Percentiles rank a stretch among this genome's conserved stretches.
phyloP scores from a whole-genome alignment of 92 coral and sea anemone genomes.

The Phenganax stokvisi region DNA sequence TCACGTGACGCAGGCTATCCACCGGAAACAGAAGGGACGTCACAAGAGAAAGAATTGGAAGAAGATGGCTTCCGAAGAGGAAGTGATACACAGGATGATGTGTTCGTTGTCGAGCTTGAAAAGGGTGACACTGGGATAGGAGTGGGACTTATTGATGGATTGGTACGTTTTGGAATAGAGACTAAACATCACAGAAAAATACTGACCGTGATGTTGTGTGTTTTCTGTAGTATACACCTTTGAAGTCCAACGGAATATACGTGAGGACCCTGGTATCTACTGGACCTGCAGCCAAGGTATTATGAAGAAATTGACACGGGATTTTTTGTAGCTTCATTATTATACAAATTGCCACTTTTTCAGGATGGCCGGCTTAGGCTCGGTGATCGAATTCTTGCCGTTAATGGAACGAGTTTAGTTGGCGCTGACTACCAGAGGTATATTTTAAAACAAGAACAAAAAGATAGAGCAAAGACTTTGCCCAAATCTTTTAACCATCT shows the following conservation, averaged over 20 bases:
- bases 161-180: constrained; percentile 54
- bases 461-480: neutral
- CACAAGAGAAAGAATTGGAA: constrained; percentile 29
- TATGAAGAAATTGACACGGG: neutral
- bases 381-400: constrained; percentile 96
- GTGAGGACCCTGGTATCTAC: constrained; percentile 79
- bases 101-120: constrained; percentile 89
- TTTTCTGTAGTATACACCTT: constrained; percentile 72
- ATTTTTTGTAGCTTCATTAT: neutral
- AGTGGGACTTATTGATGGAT: constrained; percentile 89
- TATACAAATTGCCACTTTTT: neutral
- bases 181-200: neutral
- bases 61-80: constrained; percentile 86
- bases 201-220: neutral
- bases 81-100: constrained; percentile 93
- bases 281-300: constrained; percentile 89
- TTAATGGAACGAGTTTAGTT: constrained; percentile 97
- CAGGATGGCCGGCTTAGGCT: constrained; percentile 99
- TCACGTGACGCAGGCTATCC: constrained; percentile 33
- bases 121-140: constrained; percentile 80
- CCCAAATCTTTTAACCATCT: too few species aligned
- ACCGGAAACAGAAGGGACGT: constrained; percentile 69
- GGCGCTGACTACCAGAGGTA: constrained; percentile 99
- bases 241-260: constrained; percentile 92
- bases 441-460: neutral